A percentile compares a stretch with the other conserved stretches of the same genome.
These are phyloP conservation scores for Acrocyrtus sp. DNA, from an alignment of 2,888 invertebrate genomes.

Conservation along the genomic window DNA sequence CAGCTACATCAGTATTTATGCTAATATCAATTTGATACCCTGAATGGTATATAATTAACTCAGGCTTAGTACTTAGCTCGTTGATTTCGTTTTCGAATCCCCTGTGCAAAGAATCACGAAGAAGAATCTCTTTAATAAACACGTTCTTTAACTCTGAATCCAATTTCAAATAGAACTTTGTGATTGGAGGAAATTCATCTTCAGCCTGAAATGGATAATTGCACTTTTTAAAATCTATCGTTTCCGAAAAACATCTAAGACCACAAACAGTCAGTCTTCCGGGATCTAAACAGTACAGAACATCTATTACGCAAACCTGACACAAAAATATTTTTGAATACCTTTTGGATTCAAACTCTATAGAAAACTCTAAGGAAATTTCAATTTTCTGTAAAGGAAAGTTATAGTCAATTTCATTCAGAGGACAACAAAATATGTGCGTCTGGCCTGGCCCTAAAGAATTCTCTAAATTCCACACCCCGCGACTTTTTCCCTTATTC, in stretches of 20 bases:
- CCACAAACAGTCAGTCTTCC: slow-evolving; percentile 4
- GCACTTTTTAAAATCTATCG: too few species aligned
- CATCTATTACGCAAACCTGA: slow-evolving; percentile 27
- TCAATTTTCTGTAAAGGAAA: slow-evolving; percentile 22
- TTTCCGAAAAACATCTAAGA: too few species aligned
- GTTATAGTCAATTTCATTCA: neutral
- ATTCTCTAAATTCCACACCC: slow-evolving; percentile 45
- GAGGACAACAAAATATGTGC: slow-evolving; percentile 41
- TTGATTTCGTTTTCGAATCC: slow-evolving; percentile 21
- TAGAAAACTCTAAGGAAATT: slow-evolving; percentile 34
- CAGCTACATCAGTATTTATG: neutral
- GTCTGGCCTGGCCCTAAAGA: slow-evolving; percentile 31
- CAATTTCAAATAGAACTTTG: slow-evolving; percentile 44
- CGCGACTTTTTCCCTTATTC: slow-evolving; percentile 17
- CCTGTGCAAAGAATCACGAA: slow-evolving; percentile 39
- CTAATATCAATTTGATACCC: slow-evolving; percentile 43
- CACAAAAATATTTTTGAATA: slow-evolving; percentile 33
- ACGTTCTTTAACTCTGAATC: slow-evolving; percentile 16
- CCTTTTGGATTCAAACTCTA: slow-evolving; percentile 25
- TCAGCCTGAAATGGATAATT: too few species aligned
- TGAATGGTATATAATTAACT: slow-evolving; percentile 36
- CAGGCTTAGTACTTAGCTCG: slow-evolving; percentile 5
- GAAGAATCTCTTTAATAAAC: slow-evolving; percentile 41
- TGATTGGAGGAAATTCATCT: slow-evolving; percentile 36
- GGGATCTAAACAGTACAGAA: slow-evolving; percentile 46